Evolutionary conservation across 2,888 invertebrate species (phyloP), one percentile per base, ranked within the genome.

Genomic region (Caenorhabditis doughertyi): DNA sequence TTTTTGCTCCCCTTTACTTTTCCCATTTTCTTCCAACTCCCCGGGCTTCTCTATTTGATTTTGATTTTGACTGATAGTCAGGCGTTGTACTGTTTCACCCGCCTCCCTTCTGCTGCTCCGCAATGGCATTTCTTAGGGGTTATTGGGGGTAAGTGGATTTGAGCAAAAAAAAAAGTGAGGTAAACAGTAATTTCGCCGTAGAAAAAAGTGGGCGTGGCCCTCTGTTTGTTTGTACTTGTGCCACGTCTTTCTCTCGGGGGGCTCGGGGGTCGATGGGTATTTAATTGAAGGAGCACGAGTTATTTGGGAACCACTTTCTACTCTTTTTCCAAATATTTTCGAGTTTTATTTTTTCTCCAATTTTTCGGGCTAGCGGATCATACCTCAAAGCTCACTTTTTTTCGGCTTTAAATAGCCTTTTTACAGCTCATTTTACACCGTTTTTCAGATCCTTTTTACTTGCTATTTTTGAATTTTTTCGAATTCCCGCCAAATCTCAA

Each of bases 121-220:
- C n/a, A n/a, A 51, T 51, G 44, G 49, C 60, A 49, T 39, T 71
- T 35, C 35, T 32, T 32, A 3, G 35, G 39, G 51, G 51, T 39
- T 32, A 25, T 32, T 35, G 60, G 27, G 39, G 39, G 72, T 53
- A 68, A 76, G 76, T 76, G 76, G 76, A 68, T 68, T 68, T 74
- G 47, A 49, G 42, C 8, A 7, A 25, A 13, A 25, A 27, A 25
- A 47, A 18, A 29, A 3, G 29, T 13, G 21, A 7, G 29, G 79
- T 79, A 79, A 79, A 79, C 64, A 79, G 68, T 60, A 55, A 77
- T 47, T 72, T 39, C 44, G 35, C 35, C 32, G 64, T 42, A 42
- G 35, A 16, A 27, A 32, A 35, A 21, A 47, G 56, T 32, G 76
- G 73, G 68, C 27, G 76, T 42, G 67, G 67, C 32, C n/a, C 32